Conservation (phyloP, 2,113 vertebrate species). For the rat (Rattus norvegicus) region DNA sequence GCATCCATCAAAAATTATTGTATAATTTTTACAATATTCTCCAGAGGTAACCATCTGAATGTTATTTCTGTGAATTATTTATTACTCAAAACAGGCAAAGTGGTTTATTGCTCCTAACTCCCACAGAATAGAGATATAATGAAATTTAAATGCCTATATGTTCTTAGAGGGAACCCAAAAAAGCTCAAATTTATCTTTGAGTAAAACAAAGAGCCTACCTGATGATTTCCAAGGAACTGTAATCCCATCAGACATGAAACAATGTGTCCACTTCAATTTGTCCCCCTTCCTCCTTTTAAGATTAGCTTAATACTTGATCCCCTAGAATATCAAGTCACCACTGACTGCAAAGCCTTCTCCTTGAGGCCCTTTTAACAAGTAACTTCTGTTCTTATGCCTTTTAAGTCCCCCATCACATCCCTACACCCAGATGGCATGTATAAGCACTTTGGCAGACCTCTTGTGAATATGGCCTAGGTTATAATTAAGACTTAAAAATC, state of each 20-base stretch:
- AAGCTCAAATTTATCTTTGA: background rate
- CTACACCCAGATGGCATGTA: background rate
- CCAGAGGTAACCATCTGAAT: background rate
- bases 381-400: background rate
- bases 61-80: constrained; percentile 20
- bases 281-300: background rate
- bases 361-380: background rate
- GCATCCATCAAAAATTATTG: constrained; percentile 40
- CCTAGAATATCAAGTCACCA: background rate
- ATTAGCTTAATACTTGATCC: background rate
- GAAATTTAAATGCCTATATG: constrained; percentile 22
- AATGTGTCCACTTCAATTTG: background rate
- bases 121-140: background rate
- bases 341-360: background rate
- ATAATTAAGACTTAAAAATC: background rate
- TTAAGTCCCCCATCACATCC: background rate
- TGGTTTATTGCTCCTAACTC: background rate
- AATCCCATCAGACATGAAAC: background rate
- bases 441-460: background rate
- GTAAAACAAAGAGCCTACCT: background rate
- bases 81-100: background rate
- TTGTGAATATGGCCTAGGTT: background rate
- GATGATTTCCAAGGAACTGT: constrained; percentile 6
- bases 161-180: constrained; percentile 51
- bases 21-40: constrained; percentile 1